Evolutionary conservation across 1,140 invertebrate genomes (phyloP).

Genomic region (Hormaphis cornu): DNA sequence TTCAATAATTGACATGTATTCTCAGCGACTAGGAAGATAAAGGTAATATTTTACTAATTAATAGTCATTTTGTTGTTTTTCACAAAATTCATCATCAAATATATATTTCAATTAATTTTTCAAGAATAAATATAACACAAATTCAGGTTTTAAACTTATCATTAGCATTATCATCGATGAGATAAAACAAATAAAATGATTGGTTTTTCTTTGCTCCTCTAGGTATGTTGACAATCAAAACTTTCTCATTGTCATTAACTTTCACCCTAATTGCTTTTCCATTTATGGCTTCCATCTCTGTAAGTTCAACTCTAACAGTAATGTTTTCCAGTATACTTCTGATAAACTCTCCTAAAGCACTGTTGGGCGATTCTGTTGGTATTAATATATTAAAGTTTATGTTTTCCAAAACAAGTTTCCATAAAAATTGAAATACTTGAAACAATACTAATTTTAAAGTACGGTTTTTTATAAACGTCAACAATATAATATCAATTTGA

Average conservation of each 20-base stretch:
- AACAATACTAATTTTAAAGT: background rate
- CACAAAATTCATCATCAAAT: too few species aligned
- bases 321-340: background rate
- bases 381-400: slow-evolving; percentile 14
- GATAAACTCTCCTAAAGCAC: background rate
- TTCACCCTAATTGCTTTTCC: slow-evolving; percentile 12
- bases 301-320: background rate
- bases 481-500: slow-evolving; percentile 12
- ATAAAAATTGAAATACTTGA: background rate
- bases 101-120: too few species aligned
- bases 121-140: too few species aligned
- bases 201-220: background rate
- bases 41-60: too few species aligned
- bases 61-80: too few species aligned
- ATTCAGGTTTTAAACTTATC: background rate
- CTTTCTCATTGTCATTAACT: slow-evolving; percentile 6
- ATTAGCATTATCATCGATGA: background rate
- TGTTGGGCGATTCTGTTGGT: background rate
- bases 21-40: too few species aligned
- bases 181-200: slow-evolving; percentile 20
- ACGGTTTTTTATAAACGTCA: slow-evolving; percentile 17
- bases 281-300: background rate
- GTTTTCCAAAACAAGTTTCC: background rate
- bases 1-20: too few species aligned
- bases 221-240: background rate